phyloP scores from a whole-genome alignment of 2,888 invertebrate species.

The Agrilus biguttatus region DNA sequence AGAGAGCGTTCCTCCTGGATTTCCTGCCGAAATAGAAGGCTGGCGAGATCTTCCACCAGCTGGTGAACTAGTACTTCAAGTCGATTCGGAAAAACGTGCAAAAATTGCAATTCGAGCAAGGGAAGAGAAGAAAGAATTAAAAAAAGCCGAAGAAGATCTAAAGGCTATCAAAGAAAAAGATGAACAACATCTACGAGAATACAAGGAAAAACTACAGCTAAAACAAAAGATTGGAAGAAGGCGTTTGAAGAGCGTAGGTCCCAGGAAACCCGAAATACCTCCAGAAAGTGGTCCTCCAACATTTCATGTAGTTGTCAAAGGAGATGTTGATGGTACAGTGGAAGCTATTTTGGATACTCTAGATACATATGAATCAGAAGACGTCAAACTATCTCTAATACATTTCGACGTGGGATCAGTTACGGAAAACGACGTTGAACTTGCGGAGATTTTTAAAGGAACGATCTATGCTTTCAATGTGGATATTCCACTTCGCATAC shows the following conservation, averaged over 20 bases:
- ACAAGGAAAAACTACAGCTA: slow-evolving; percentile 43
- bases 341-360: slow-evolving; percentile 89
- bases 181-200: slow-evolving; percentile 47
- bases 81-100: slow-evolving; percentile 33
- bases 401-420: slow-evolving; percentile 85
- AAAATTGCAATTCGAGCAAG: slow-evolving; percentile 32
- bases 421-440: slow-evolving; percentile 67
- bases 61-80: slow-evolving; percentile 79
- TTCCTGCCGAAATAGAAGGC: slow-evolving; percentile 75
- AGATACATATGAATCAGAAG: slow-evolving; percentile 66
- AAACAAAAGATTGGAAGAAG: slow-evolving; percentile 48
- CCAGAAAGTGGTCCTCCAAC: slow-evolving; percentile 21
- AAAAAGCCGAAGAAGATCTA: slow-evolving; percentile 48
- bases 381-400: slow-evolving; percentile 70
- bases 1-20: slow-evolving; percentile 57
- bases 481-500: slow-evolving; percentile 34
- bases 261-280: slow-evolving; percentile 40
- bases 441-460: slow-evolving; percentile 62
- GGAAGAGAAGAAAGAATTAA: slow-evolving; percentile 39
- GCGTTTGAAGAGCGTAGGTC: slow-evolving; percentile 39
- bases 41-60: slow-evolving; percentile 84
- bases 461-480: slow-evolving; percentile 85
- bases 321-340: slow-evolving; percentile 91
- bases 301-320: slow-evolving; percentile 38
- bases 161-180: slow-evolving; percentile 50